Evolutionary conservation across 2,888 invertebrate genomes (phyloP), one percentile per base, ranked within the genome.

Genomic region (Dexiosoma caninum): DNA sequence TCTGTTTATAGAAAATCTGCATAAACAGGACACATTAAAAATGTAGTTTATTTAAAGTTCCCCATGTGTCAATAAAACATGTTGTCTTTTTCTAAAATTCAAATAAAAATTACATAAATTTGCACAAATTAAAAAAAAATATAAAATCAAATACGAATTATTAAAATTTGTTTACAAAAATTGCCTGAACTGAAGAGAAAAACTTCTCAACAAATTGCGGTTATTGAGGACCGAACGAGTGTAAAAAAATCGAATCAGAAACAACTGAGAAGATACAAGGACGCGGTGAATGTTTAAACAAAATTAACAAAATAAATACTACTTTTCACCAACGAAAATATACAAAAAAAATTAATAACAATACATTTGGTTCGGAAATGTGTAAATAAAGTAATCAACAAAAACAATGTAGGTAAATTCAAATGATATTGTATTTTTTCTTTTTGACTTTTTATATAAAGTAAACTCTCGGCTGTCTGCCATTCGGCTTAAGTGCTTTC

Each of bases 81-180:
- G 21, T 32, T 64, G 8, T 8, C 32, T n/a, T 12, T 49, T 37
- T 16, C 49, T 16, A 19, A 21, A 49, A 19, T 37, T 37, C 5
- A 16, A 32, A 62, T 51, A n/a, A 53, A 53, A 44, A 44, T 55
- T 64, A 72, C 53, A 72, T 55, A 72, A 72, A 72, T 72, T 72
- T 44, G 53, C 62, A 72, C 44, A 64, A 44, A 72, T 35, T 64
- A 37, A 23, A 37, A 44, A 35, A 35, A 57, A 55, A 57, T 16
- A 27, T 2, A 27, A 35, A 57, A 57, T 12, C 32, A 16, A 69
- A 19, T 16, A 55, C 32, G n/a, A n/a, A 55, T 42, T 10, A 27
- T 9, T 27, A 35, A 14, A 35, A n/a, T 35, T 23, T 19, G 2
- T 42, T 37, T 14, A n/a, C 7, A 21, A 44, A 44, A 62, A 46